Percentiles rank a stretch among this genome's conserved stretches.
Evolutionary conservation across 2,888 invertebrate species (phyloP).

Genomic region (Agrilus cyanescens): DNA sequence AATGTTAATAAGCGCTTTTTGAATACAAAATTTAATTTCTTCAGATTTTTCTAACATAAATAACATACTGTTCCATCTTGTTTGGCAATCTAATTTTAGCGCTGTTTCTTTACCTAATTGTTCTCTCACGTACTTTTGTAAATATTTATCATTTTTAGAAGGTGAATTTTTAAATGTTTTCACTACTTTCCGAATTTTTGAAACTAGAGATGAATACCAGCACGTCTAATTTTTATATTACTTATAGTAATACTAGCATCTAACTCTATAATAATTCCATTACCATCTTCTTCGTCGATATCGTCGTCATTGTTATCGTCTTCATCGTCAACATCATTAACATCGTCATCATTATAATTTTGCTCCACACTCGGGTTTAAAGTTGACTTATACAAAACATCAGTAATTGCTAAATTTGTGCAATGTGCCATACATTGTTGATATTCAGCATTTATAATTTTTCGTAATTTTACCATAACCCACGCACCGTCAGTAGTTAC

Average conservation of each 20-base stretch:
- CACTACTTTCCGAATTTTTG: slow-evolving; percentile 4
- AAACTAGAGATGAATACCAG: slow-evolving; percentile 9
- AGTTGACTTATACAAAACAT: slow-evolving; percentile 10
- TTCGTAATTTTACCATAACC: slow-evolving; percentile 2
- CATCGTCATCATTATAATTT: slow-evolving; percentile 4
- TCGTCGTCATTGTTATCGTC: slow-evolving; percentile 10
- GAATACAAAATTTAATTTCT: slow-evolving; percentile 3
- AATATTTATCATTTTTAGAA: too few species aligned
- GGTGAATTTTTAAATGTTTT: slow-evolving; percentile 7
- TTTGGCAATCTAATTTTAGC: too few species aligned
- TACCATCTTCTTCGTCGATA: slow-evolving; percentile 10
- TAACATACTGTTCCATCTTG: slow-evolving; percentile 1
- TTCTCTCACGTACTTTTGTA: too few species aligned
- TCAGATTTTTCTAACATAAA: slow-evolving; percentile 5
- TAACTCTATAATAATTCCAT: slow-evolving; percentile 11
- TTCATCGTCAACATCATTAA: slow-evolving; percentile 6
- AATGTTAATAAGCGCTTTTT: slow-evolving; percentile 5
- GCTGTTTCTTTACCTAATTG: too few species aligned
- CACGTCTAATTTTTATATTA: slow-evolving; percentile 11
- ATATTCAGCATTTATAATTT: slow-evolving; percentile 8
- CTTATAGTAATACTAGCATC: slow-evolving; percentile 10
- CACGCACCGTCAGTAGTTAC: slow-evolving; percentile 7
- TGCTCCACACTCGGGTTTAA: slow-evolving; percentile 6
- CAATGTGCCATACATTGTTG: slow-evolving; percentile 11
- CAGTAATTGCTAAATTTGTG: slow-evolving; percentile 11